Base-by-base conservation (phyloP, 2,888 invertebrate species). In the Busseola fusca region DNA sequence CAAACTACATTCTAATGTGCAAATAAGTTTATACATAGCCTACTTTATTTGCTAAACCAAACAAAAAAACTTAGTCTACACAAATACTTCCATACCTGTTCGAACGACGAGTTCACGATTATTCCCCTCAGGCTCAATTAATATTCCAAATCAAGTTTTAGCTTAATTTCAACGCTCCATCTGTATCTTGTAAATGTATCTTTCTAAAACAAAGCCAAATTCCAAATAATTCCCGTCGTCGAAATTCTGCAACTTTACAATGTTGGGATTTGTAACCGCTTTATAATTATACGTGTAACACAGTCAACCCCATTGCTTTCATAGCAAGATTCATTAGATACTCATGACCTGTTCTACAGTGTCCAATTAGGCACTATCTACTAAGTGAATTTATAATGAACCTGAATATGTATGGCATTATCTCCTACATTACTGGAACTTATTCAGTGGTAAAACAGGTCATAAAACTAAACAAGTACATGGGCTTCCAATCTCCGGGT, bases 401-500 rank as follows among this genome's bases (percentile, higher is more conserved):
- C 14, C 21, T 48, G 0, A 30, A 54, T 40, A 45, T 52, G 1
- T 30, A 72, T 9, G 3, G n/a, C 16, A 30, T 42, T 48, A 50
- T 42, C 12, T 34, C 18, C 30, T 40, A 21, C 37, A 48, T 37
- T 37, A n/a, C 52, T 14, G 34, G 2, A 57, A 50, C 3, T 30
- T 30, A 57, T 57, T 37, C 30, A 45, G 5, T 37, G 7, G 21
- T 42, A 21, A 52, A 34, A 21, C 27, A 54, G 18, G 0, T 18
- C 12, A n/a, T 40, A 25, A 40, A 30, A 48, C 6, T 25, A 3
- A 62, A 34, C 12, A 72, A 58, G 34, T 34, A 50, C 4, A 50
- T n/a, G 21, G 16, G 37, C n/a, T 64, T 25, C 21, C 21, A 45
- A 80, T 83, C 80, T 81, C 79, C 73, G 59, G 10, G 62, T 81